A percentile compares a stretch with the other conserved stretches of the same genome.
phyloP scores from a whole-genome alignment of 2,113 vertebrate species.

The Ceyx margarethae region DNA sequence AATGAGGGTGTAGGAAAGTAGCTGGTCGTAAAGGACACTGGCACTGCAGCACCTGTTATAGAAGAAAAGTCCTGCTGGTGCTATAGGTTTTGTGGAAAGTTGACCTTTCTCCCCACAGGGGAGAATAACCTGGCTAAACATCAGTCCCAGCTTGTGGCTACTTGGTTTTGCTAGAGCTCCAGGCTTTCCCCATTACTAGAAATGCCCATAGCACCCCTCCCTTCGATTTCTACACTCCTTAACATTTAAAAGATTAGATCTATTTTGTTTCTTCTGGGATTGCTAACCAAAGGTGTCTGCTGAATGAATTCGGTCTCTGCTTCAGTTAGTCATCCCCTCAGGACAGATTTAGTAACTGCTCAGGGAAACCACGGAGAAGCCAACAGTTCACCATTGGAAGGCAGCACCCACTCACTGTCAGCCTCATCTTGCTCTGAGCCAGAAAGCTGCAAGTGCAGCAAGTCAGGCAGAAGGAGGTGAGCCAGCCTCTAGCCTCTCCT shows the following conservation, averaged over 20 bases:
- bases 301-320: slow-evolving; percentile 61
- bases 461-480: background rate
- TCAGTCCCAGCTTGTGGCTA: background rate
- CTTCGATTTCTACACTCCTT: background rate
- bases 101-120: background rate
- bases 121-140: background rate
- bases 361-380: slow-evolving; percentile 45
- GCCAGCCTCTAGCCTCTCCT: background rate
- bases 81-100: background rate
- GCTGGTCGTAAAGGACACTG: background rate
- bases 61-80: background rate
- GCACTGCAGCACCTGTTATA: background rate
- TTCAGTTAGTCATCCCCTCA: slow-evolving; percentile 54
- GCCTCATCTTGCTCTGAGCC: background rate
- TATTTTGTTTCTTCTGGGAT: slow-evolving; percentile 50
- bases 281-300: slow-evolving; percentile 43
- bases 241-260: slow-evolving; percentile 18
- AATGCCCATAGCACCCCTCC: background rate
- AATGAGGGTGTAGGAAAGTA: background rate
- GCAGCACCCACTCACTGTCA: slow-evolving; percentile 56
- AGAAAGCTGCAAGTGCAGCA: slow-evolving; percentile 15
- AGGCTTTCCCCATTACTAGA: slow-evolving; percentile 16
- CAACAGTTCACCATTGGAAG: slow-evolving; percentile 47
- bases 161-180: background rate
- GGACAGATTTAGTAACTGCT: slow-evolving; percentile 60